Conservation (phyloP, 2,113 vertebrate genomes). For the Phainopepla nitens region DNA sequence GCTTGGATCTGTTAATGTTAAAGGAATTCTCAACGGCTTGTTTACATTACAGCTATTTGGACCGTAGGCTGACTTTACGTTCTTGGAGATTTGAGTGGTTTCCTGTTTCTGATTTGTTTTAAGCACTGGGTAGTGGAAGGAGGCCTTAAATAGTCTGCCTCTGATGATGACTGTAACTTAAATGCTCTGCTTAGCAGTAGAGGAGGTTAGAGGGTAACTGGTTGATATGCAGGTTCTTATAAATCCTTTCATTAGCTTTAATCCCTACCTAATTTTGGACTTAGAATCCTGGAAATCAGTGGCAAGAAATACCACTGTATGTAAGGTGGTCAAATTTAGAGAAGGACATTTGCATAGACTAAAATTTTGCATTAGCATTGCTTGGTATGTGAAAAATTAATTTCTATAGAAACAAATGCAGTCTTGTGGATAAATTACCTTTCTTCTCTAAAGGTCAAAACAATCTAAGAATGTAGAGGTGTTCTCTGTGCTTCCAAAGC, state of each 20-base stretch:
- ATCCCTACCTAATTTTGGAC: not conserved
- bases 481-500: not conserved
- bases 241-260: not conserved
- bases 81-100: slow-evolving; percentile 45
- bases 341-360: not conserved
- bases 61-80: not conserved
- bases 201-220: not conserved
- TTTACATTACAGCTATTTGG: slow-evolving; percentile 5
- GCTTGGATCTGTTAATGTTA: not conserved
- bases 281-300: not conserved
- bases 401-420: not conserved
- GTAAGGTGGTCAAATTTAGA: not conserved
- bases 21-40: not conserved
- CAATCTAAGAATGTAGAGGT: not conserved
- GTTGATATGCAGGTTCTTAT: not conserved
- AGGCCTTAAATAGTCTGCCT: not conserved
- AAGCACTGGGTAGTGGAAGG: not conserved
- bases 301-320: not conserved
- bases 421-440: not conserved
- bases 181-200: not conserved
- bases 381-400: not conserved
- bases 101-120: slow-evolving; percentile 47
- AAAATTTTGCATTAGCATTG: not conserved
- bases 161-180: not conserved
- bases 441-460: not conserved